phyloP scores from a whole-genome alignment of 2,113 vertebrate species.

The Tragelaphus strepsiceros region DNA sequence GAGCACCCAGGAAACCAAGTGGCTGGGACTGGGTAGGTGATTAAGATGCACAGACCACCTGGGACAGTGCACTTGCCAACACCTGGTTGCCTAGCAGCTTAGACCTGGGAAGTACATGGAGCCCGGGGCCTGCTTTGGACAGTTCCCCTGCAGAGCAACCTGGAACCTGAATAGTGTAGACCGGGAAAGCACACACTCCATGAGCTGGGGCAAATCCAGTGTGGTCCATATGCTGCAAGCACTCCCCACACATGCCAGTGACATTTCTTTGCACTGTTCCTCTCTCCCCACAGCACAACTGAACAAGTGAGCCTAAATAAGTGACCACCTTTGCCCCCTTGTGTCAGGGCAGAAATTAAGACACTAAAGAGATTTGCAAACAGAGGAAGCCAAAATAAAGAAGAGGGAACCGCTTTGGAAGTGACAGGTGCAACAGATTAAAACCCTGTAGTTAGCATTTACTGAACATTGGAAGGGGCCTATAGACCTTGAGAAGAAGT shows the following conservation, averaged over 20 bases:
- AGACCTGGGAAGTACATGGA: not conserved
- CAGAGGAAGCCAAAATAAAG: not conserved
- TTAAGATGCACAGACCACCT: not conserved
- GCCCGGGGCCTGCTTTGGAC: not conserved
- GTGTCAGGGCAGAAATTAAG: not conserved
- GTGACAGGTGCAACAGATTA: not conserved
- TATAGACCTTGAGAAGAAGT: not conserved
- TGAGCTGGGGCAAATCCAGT: not conserved
- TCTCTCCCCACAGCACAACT: not conserved
- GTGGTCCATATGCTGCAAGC: not conserved
- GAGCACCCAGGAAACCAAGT: accelerated
- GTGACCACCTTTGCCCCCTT: not conserved
- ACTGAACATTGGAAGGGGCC: not conserved
- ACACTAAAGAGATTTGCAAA: not conserved
- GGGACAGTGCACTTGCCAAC: not conserved
- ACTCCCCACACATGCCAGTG: not conserved
- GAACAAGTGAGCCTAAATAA: not conserved
- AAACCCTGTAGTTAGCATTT: not conserved
- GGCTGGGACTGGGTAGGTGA: not conserved
- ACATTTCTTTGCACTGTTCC: not conserved
- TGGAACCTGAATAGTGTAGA: not conserved
- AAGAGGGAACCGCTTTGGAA: not conserved
- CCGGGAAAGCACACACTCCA: accelerated
- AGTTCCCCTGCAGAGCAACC: not conserved
- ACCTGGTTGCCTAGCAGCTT: not conserved